Conservation (phyloP, 1,140 invertebrate genomes). For the Akabosia matsudoensis region DNA sequence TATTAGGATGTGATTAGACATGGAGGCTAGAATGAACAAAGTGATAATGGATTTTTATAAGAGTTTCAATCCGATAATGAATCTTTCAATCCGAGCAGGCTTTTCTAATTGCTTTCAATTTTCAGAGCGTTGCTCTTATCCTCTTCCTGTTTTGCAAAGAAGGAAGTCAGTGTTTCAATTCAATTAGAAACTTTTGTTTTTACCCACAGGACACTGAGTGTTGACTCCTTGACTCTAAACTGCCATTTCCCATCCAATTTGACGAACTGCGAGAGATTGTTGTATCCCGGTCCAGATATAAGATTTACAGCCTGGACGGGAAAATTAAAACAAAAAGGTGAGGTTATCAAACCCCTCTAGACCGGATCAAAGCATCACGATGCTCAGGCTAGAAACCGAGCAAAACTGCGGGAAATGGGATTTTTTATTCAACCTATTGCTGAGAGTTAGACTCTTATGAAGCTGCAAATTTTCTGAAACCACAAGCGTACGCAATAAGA, state of each 20-base stretch:
- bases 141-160: background rate
- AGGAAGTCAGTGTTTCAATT: background rate
- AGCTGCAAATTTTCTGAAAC: too few relatives aligned
- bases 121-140: background rate
- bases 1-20: conserved; percentile 11
- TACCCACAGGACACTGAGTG: too few relatives aligned
- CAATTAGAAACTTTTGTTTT: too few relatives aligned
- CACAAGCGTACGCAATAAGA: too few relatives aligned
- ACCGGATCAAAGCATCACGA: background rate
- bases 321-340: conserved; percentile 1
- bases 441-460: too few relatives aligned
- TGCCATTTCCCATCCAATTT: too few relatives aligned
- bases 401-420: background rate
- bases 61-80: background rate
- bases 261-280: too few relatives aligned
- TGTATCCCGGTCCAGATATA: background rate
- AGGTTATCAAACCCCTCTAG: conserved; percentile 7
- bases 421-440: background rate
- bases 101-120: too few relatives aligned
- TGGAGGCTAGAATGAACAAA: background rate
- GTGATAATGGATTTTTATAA: conserved; percentile 17
- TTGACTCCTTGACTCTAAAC: too few relatives aligned
- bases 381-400: background rate
- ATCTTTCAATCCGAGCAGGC: too few relatives aligned
- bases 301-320: conserved; percentile 13